These are phyloP conservation scores for Tyto alba DNA, from an alignment of 2,113 vertebrate species.

Conservation along the genomic window DNA sequence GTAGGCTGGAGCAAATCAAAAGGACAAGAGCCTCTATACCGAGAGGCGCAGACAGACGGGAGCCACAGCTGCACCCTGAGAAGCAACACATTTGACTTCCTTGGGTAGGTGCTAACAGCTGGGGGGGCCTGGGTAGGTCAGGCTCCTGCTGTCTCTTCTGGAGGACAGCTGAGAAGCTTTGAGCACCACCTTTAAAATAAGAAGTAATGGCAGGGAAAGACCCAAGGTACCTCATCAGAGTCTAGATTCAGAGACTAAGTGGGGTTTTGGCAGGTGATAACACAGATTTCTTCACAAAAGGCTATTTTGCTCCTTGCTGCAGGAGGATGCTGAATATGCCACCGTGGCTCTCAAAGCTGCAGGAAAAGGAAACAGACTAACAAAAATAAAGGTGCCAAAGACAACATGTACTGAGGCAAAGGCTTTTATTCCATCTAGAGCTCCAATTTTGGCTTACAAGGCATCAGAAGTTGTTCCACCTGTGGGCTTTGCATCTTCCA, in stretches of 20 bases:
- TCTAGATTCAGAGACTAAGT: not conserved
- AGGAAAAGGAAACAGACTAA: not conserved
- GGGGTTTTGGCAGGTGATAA: not conserved
- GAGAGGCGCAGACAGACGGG: accelerated
- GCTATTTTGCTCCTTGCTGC: not conserved
- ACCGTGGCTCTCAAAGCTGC: not conserved
- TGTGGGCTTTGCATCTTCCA: not conserved
- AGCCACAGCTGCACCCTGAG: not conserved
- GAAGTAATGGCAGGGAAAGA: not conserved
- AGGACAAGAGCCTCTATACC: not conserved
- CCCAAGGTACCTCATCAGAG: not conserved
- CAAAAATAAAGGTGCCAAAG: not conserved
- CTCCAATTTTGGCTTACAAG: not conserved
- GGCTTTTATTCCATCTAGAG: conserved; percentile 26
- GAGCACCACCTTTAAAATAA: not conserved
- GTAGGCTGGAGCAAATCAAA: not conserved
- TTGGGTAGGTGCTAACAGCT: not conserved
- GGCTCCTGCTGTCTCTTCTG: not conserved
- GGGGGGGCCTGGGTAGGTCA: not conserved
- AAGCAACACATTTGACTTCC: not conserved
- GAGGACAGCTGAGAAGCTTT: not conserved
- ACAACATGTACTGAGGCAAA: not conserved
- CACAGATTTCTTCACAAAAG: not conserved
- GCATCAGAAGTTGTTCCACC: not conserved
- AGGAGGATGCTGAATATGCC: not conserved